Evolutionary conservation across 2,113 vertebrate genomes (phyloP), one percentile per base, ranked within the genome.

Genomic region (Solenodon paradoxus): DNA sequence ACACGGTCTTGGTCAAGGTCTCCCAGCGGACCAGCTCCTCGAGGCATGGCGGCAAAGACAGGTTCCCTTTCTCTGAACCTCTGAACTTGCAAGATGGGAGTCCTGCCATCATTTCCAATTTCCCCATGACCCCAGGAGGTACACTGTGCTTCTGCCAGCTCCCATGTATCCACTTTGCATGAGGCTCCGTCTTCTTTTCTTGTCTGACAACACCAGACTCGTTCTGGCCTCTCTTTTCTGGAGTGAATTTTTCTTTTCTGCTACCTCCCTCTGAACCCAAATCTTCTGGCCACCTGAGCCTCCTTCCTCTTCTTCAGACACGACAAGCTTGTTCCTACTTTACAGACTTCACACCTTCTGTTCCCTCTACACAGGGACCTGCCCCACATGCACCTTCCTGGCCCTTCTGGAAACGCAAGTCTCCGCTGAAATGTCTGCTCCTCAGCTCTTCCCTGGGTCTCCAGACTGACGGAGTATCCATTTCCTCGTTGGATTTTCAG

Each of bases 101-200:
- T 5, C 15, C 74, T 13, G 1, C 42, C 13, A 11, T 64, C 20
- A 59, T 35, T 11, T 69, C 49, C n/a, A 13, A 47, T 63, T 17
- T 57, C 26, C 12, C 51, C 22, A 1, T 7, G 0, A 17, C 1
- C 10, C 32, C 0, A 15, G 5, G 53, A 59, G 20, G 15, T 24
- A 24, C 16, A 75, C 28, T 15, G 19, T 7, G 49, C n/a, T 45
- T 32, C 2, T 24, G 22, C 5, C 32, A 38, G 26, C 10, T 57
- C 19, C 47, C 30, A 30, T n/a, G n/a, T n/a, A n/a, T 20, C 51
- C 32, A 40, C 28, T 20, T 11, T n/a, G 16, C 20, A 16, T 12
- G 0, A n/a, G 55, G 10, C 28, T 40, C 53, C 9, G 7, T 15
- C 30, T 15, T 20, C 75, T 55, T 5, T 35, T 20, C 19, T 35